These are phyloP conservation scores for Spodoptera frugiperda DNA, from an alignment of 1,140 invertebrate genomes.

Conservation along the genomic window DNA sequence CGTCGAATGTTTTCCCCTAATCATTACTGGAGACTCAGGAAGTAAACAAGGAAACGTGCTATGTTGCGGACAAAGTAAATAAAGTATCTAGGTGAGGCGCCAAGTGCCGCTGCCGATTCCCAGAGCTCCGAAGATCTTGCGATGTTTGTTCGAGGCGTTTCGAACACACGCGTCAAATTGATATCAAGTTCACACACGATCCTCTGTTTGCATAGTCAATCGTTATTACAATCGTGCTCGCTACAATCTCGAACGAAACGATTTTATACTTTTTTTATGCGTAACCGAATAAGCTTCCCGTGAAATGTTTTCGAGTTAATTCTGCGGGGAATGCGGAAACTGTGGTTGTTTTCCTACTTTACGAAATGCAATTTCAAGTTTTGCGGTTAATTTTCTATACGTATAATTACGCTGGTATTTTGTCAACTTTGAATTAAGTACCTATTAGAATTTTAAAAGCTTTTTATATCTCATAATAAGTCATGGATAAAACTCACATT, in stretches of 20 bases:
- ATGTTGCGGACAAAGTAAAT: conserved; percentile 37
- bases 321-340: conserved; percentile 13
- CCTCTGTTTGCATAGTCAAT: conserved; percentile 69
- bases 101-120: conserved; percentile 59
- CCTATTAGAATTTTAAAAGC: no score
- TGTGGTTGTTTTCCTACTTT: conserved; percentile 13
- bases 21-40: conserved; percentile 41
- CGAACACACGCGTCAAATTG: conserved; percentile 79
- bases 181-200: conserved; percentile 70
- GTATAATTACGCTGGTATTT: no score
- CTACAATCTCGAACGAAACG: conserved; percentile 51
- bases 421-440: no score
- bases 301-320: conserved; percentile 46
- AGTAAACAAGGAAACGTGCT: conserved; percentile 30
- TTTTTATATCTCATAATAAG: no score
- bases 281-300: conserved; percentile 13
- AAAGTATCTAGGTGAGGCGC: conserved; percentile 26
- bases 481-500: no score
- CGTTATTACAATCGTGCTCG: conserved; percentile 61
- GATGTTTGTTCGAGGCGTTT: conserved; percentile 67
- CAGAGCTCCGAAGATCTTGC: conserved; percentile 54
- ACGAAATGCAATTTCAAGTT: conserved; percentile 10
- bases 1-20: conserved; percentile 18
- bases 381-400: no score
- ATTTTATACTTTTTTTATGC: conserved; percentile 38